Conservation (phyloP, 2,888 invertebrate species). For the Carpatolechia fugitivella region DNA sequence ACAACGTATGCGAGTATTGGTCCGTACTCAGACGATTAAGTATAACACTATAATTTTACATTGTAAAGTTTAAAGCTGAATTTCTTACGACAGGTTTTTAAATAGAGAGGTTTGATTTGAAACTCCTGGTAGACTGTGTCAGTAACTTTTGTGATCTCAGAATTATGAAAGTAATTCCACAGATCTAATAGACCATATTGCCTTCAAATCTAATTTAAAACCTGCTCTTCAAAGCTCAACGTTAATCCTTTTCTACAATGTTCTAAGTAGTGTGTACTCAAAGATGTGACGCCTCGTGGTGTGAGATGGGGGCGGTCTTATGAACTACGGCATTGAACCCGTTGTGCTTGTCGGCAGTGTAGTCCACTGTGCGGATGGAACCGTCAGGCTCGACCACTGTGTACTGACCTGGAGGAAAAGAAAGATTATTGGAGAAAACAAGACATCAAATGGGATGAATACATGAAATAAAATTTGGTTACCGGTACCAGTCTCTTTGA, state of each 20-base stretch:
- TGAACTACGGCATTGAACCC: conserved; percentile 75
- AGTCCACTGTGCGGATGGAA: conserved; percentile 73
- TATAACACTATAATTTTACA: neutral
- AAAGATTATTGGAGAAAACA: too few species aligned
- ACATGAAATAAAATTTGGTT: too few species aligned
- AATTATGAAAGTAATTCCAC: too few species aligned
- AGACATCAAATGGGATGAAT: too few species aligned
- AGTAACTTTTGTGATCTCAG: too few species aligned
- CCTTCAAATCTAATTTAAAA: too few species aligned
- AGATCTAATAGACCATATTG: too few species aligned
- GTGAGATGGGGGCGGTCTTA: conserved; percentile 65
- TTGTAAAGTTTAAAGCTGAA: neutral
- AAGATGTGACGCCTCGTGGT: conserved; percentile 60
- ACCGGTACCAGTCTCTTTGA: too few species aligned
- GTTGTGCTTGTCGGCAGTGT: conserved; percentile 73
- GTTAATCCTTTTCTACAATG: neutral
- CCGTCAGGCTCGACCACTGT: conserved; percentile 74
- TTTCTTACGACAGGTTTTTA: neutral
- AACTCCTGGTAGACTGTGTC: too few species aligned
- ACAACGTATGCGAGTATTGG: conserved; percentile 4
- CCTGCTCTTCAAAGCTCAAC: neutral
- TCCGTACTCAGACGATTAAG: conserved; percentile 1
- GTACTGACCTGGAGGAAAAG: conserved; percentile 63
- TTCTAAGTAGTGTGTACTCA: conserved; percentile 18
- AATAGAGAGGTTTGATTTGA: too few species aligned